These are phyloP conservation scores for Ethmia dodecea DNA, from an alignment of 2,888 invertebrate genomes.

Conservation along the genomic window DNA sequence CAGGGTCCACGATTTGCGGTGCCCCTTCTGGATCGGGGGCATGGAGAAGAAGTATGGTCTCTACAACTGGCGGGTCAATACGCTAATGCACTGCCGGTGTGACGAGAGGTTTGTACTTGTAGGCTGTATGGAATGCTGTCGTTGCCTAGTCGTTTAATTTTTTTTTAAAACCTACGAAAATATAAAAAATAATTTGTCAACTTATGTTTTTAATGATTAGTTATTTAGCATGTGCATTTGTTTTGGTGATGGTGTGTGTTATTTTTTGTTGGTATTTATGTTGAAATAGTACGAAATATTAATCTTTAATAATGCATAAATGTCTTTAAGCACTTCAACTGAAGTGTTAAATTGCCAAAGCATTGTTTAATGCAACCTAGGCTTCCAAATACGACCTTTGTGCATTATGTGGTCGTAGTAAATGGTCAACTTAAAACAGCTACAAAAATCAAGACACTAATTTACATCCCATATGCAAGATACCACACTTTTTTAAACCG, in stretches of 20 bases:
- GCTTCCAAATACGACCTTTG: neutral
- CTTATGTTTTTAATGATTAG: neutral
- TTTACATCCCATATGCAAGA: constrained; percentile 1
- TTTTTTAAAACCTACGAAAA: neutral
- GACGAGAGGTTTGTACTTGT: constrained; percentile 86
- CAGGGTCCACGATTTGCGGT: constrained; percentile 89
- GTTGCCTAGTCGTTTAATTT: constrained; percentile 18
- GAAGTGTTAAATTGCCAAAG: neutral
- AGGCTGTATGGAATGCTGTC: constrained; percentile 23
- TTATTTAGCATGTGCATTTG: neutral
- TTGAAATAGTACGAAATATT: too few species aligned
- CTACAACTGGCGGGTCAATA: constrained; percentile 93
- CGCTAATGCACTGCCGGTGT: constrained; percentile 94
- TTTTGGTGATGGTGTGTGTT: constrained; percentile 1
- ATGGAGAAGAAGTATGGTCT: constrained; percentile 90
- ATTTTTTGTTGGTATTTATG: too few species aligned
- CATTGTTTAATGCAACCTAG: too few species aligned
- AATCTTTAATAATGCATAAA: neutral
- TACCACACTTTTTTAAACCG: constrained; percentile 3
- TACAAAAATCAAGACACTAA: constrained; percentile 3
- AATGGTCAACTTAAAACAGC: neutral
- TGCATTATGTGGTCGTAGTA: neutral
- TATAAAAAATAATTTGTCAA: neutral
- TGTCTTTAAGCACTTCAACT: neutral
- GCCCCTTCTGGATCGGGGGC: constrained; percentile 90